Percentiles rank a stretch among this genome's conserved stretches.
Evolutionary conservation across 92 coral and sea anemone genomes (phyloP).

Genomic region (Zoanthus sansibaricus): DNA sequence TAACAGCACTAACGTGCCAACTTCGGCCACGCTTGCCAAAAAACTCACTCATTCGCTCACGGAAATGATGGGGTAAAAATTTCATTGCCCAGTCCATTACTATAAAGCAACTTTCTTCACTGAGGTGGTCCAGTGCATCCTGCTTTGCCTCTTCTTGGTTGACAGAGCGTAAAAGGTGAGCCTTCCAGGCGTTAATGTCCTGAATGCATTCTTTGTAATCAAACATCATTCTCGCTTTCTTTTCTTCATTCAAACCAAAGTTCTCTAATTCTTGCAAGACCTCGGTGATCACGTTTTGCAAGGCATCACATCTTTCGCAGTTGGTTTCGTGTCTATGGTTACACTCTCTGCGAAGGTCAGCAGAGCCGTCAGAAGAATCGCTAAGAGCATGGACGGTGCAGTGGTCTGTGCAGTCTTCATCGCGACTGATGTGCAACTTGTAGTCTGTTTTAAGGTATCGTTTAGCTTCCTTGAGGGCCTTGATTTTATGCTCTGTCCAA

Average conservation of each 20-base stretch:
- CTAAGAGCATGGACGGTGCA: background rate
- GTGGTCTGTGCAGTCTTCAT: background rate
- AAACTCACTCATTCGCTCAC: slow-evolving; percentile 64
- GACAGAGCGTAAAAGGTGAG: slow-evolving; percentile 45
- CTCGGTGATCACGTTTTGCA: slow-evolving; percentile 41
- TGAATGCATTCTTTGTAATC: slow-evolving; percentile 40
- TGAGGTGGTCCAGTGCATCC: slow-evolving; percentile 50
- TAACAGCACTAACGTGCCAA: slow-evolving; percentile 63
- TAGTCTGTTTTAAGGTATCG: background rate
- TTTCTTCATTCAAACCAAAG: slow-evolving; percentile 10
- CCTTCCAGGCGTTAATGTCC: slow-evolving; percentile 51
- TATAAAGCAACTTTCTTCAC: slow-evolving; percentile 45
- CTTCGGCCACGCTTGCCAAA: slow-evolving; percentile 59
- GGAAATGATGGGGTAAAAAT: slow-evolving; percentile 47
- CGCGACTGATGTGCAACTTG: background rate
- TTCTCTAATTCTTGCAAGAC: slow-evolving; percentile 35
- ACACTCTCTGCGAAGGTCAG: background rate
- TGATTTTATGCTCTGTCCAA: background rate
- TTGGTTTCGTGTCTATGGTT: background rate
- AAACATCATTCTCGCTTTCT: slow-evolving; percentile 40
- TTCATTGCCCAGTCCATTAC: slow-evolving; percentile 68
- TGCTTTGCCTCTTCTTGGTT: slow-evolving; percentile 61
- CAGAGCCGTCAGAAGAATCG: background rate
- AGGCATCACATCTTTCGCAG: slow-evolving; percentile 50
- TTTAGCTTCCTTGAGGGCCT: background rate